Conservation (phyloP, 1,140 invertebrate genomes). For the Paramacrobiotus metropolitanus region DNA sequence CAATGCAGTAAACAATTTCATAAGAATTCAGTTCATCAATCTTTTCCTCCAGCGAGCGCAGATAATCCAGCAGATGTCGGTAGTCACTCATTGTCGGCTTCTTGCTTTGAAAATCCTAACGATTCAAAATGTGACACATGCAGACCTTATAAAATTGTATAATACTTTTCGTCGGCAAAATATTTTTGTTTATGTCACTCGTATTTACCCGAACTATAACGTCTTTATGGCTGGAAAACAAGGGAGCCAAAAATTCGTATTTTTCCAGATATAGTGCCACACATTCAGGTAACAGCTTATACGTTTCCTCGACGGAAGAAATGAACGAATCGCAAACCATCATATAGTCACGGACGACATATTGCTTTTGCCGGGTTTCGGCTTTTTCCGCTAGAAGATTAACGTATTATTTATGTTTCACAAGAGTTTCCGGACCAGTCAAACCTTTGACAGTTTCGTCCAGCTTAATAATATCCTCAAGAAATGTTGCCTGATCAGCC, state of each 20-base stretch:
- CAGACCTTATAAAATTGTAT: no score
- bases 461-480: neutral
- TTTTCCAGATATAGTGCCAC: neutral
- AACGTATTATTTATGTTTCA: neutral
- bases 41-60: neutral
- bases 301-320: neutral
- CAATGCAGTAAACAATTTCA: neutral
- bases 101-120: neutral
- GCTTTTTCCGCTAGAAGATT: neutral
- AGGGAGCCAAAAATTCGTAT: neutral
- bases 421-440: neutral
- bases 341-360: neutral
- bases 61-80: neutral
- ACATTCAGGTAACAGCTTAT: neutral
- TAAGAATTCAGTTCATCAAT: neutral
- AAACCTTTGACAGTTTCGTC: neutral
- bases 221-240: neutral
- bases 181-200: no score
- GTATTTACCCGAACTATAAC: neutral
- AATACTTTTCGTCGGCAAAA: no score
- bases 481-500: neutral
- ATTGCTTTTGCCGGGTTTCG: neutral
- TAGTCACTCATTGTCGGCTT: slow-evolving; percentile 5
- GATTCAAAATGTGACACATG: neutral
- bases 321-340: neutral